Conservation (phyloP, 2,797 vertebrate species). For the Anabacerthia variegaticeps region DNA sequence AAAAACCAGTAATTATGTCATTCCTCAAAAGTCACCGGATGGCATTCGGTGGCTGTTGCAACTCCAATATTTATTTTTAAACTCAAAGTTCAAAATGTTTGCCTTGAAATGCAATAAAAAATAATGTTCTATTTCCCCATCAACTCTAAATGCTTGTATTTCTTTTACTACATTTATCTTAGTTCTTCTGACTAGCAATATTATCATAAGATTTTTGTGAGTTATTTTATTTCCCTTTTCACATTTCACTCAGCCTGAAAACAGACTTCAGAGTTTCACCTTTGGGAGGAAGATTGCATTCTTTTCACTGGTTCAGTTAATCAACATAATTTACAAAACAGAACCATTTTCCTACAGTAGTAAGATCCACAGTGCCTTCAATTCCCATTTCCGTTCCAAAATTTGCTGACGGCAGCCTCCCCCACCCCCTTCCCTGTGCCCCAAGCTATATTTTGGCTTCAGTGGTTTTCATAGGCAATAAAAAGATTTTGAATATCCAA, state of each 20-base stretch:
- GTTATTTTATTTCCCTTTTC: neutral
- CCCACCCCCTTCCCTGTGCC: rapidly evolving
- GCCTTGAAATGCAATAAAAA: neutral
- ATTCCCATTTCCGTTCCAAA: neutral
- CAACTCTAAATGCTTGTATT: neutral
- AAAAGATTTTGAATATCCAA: conserved; percentile 1
- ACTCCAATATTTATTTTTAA: neutral
- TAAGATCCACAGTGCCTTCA: neutral
- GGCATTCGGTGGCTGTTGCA: neutral
- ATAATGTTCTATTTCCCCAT: neutral
- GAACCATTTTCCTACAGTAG: neutral
- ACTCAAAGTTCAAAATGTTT: neutral
- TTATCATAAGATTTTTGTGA: neutral
- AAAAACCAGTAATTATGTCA: neutral
- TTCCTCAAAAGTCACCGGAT: neutral
- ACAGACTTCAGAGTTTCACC: neutral
- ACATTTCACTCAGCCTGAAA: neutral
- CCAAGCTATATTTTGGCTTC: neutral
- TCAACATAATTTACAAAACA: neutral
- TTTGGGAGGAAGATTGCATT: neutral
- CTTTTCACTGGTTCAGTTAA: neutral
- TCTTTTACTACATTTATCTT: neutral
- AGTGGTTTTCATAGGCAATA: neutral
- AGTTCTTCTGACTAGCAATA: neutral
- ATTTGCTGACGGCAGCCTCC: neutral